Evolutionary conservation across 1,140 invertebrate species (phyloP), one percentile per base, ranked within the genome.

Genomic region (Drosophila repleta): DNA sequence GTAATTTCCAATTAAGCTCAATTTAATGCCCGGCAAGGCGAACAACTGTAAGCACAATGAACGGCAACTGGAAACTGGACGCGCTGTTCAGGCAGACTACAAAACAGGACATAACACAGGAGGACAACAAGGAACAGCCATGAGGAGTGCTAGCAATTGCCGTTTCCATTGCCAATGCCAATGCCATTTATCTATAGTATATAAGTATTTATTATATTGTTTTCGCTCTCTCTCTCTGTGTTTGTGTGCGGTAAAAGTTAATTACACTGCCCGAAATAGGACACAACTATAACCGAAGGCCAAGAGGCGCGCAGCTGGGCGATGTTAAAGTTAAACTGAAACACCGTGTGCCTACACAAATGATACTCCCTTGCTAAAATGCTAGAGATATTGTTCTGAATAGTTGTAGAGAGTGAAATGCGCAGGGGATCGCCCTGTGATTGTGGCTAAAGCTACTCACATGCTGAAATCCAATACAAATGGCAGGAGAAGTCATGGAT

Each of bases 1-100:
- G 78, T 87, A 87, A 79, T 88, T 79, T 87, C 83, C 83, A 87
- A 87, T 87, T 87, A 87, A 76, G 68, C 76, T 88, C 83, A 79
- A 83, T 87, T 87, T 85, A 74, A 71, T 66, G 56, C 43, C 48
- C 78, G 76, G 46, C 61, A 55, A 58, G 52, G 45, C 45, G 45
- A 46, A 13, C 45, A 46, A 49, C 32, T 3, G n/a, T 43, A 37
- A 35, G 55, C 55, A 43, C 64, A 67, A 51, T 49, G 53, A 58
- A 49, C 26, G 43, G 17, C 0, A 67, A 67, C 64, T 67, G 35
- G 32, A 37, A 66, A 66, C 21, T 66, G 43, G 15, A 63, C 24
- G 3, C 37, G 13, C 20, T 24, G 3, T 20, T 45, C 4, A 10
- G 32, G 10, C 39, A 17, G 39, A 4, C 39, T 41, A 35, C 10